These are phyloP conservation scores for Argyrosomus japonicus DNA, from an alignment of 2,113 vertebrate species.

Conservation along the genomic window DNA sequence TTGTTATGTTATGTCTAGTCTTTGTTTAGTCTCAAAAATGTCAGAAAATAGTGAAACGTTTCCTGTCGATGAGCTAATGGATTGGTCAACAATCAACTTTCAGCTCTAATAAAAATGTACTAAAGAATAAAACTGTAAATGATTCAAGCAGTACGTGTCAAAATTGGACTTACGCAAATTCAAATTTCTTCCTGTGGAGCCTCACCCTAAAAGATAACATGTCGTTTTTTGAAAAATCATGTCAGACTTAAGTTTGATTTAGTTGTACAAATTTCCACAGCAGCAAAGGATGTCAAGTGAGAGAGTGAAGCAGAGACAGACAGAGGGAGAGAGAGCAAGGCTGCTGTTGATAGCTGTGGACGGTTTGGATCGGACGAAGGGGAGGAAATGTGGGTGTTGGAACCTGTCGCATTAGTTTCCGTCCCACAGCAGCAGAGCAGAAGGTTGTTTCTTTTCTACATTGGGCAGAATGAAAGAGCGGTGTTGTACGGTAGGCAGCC, in stretches of 20 bases:
- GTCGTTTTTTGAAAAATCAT: not conserved
- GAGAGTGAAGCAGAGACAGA: constrained; percentile 13
- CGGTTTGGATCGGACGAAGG: constrained; percentile 34
- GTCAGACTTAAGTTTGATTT: constrained; percentile 13
- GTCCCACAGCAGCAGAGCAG: constrained; percentile 28
- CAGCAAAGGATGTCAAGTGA: constrained; percentile 32
- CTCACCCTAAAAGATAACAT: not conserved
- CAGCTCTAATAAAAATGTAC: not conserved
- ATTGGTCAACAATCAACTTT: no score
- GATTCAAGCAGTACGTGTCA: not conserved
- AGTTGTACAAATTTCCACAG: not conserved
- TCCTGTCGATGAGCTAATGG: no score
- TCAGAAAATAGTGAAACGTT: not conserved
- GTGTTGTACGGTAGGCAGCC: constrained; percentile 49
- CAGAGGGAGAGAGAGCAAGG: constrained; percentile 7
- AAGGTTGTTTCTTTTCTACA: constrained; percentile 27
- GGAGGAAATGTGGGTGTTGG: constrained; percentile 61
- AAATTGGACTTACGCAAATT: not conserved
- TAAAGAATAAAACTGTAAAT: not conserved
- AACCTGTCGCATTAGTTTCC: constrained; percentile 69
- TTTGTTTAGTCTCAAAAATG: not conserved
- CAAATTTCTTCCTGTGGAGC: not conserved
- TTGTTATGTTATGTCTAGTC: no score
- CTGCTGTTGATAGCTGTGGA: constrained; percentile 29
- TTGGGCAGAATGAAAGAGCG: constrained; percentile 61